Conservation (phyloP, 2,888 invertebrate species). For the Blastobasis adustella region DNA sequence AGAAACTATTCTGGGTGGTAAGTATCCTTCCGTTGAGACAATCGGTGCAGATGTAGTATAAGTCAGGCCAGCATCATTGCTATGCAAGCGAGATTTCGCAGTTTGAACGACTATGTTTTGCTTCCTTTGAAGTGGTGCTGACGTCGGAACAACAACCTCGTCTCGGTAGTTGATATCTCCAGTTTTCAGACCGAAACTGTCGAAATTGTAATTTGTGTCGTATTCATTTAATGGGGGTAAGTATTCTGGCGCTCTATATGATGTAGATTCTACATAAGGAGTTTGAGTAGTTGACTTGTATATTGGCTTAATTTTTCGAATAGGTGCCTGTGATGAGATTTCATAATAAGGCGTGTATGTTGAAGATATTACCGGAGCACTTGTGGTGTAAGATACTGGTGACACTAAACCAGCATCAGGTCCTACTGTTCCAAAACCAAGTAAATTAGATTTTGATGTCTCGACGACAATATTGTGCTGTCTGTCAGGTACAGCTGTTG, state of each 20-base stretch:
- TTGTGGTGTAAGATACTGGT: conserved; percentile 48
- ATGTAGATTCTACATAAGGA: conserved; percentile 27
- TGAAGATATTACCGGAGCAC: conserved; percentile 33
- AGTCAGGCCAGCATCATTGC: conserved; percentile 60
- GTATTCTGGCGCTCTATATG: conserved; percentile 37
- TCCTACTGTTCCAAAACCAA: conserved; percentile 50
- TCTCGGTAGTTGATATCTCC: conserved; percentile 39
- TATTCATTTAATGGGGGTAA: conserved; percentile 30
- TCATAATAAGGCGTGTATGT: conserved; percentile 14
- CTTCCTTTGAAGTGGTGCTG: conserved; percentile 27
- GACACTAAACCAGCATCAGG: conserved; percentile 50
- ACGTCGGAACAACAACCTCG: conserved; percentile 24
- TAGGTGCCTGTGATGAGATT: conserved; percentile 6
- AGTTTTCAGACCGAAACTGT: conserved; percentile 38
- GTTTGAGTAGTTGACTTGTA: conserved; percentile 25
- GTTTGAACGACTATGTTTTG: conserved; percentile 61
- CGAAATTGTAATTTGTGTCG: conserved; percentile 27
- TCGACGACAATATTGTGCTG: conserved; percentile 56
- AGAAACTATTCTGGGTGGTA: conserved; percentile 30
- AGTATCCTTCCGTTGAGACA: conserved; percentile 34
- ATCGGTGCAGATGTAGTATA: conserved; percentile 39
- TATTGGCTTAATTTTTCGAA: conserved; percentile 17
- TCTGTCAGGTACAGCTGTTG: conserved; percentile 33
- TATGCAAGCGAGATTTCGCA: conserved; percentile 57
- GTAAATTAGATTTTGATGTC: conserved; percentile 50